Evolutionary conservation across 2,797 vertebrate species (phyloP), one percentile per base, ranked within the genome.

Genomic region (Enteromius mattozi): DNA sequence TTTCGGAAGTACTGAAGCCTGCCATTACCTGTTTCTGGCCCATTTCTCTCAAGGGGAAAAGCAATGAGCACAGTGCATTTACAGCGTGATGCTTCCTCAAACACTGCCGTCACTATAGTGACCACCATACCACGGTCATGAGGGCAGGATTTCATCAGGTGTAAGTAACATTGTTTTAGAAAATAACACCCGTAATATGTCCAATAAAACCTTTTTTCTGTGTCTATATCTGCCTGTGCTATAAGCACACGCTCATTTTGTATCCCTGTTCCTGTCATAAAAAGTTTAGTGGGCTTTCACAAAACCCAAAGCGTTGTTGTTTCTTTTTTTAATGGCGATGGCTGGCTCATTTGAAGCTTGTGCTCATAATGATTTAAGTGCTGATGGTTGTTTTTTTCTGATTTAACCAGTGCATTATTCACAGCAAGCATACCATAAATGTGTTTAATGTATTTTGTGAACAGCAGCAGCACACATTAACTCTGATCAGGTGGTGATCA

Each of bases 81-180:
- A 78, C 45, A 47, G 6, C 79, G 33, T 33, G 24, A 79, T 65
- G 80, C 83, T 68, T 78, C 42, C 66, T 91, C 81, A 88, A 87
- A 85, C 71, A 79, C 85, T 78, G 16, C 80, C 59, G 90, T 92
- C 86, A 87, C 92, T 82, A 88, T 45, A 40, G 86, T 51, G 66
- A 92, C 51, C 40, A 65, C 56, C 54, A 89, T 89, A 92, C 91
- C 81, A 91, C 9, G 21, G 27, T 56, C 42, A 37, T 24, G 40
- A 40, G 21, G 61, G 21, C 40, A n/a, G 1, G 49, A 74, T 86
- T 92, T 89, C 86, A 87, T 91, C 86, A 89, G 86, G 89, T 88
- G 83, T 84, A 80, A 80, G 68, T 71, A 81, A 59, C 69, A 45
- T 33, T 59, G 51, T n/a, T 72, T 61, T 81, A 59, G 49, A 72